Evolutionary conservation across 2,797 vertebrate genomes (phyloP).

Genomic region (Scleropages formosus): DNA sequence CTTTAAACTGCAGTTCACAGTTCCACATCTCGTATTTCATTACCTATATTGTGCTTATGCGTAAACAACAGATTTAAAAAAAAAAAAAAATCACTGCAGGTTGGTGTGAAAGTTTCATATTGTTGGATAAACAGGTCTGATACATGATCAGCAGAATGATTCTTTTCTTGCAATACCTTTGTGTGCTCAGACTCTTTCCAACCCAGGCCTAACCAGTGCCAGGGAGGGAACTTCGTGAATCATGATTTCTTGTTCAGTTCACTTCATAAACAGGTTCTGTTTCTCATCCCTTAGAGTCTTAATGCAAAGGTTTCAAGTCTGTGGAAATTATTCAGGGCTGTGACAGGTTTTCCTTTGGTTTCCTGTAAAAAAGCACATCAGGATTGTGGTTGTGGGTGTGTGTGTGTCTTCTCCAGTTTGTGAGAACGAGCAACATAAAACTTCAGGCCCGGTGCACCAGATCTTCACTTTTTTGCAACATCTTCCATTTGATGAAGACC

Average conservation of each 20-base stretch:
- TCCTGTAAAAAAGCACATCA: not conserved
- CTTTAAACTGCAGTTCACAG: not conserved
- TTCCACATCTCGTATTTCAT: not conserved
- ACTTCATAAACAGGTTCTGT: not conserved
- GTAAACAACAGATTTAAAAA: not conserved
- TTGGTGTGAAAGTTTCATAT: not conserved
- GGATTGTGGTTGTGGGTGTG: not conserved
- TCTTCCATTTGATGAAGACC: slow-evolving; percentile 14
- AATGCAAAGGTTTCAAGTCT: not conserved
- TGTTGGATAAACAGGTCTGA: too few relatives aligned
- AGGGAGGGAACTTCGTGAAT: not conserved
- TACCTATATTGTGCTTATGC: not conserved
- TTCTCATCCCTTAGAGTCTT: not conserved
- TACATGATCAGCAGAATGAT: not conserved
- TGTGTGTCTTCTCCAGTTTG: not conserved
- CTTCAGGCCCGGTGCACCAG: not conserved
- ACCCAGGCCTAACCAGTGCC: not conserved
- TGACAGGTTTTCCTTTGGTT: not conserved
- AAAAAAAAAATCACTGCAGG: too few relatives aligned
- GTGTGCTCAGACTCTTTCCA: not conserved
- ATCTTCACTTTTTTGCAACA: slow-evolving; percentile 5
- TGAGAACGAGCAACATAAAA: not conserved
- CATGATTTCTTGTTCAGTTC: not conserved
- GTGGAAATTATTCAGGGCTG: slow-evolving; percentile 6
- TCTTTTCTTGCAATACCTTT: not conserved